Evolutionary conservation across 1,140 invertebrate species (phyloP), one percentile per base, ranked within the genome.

Genomic region (Aradophagus sp.): DNA sequence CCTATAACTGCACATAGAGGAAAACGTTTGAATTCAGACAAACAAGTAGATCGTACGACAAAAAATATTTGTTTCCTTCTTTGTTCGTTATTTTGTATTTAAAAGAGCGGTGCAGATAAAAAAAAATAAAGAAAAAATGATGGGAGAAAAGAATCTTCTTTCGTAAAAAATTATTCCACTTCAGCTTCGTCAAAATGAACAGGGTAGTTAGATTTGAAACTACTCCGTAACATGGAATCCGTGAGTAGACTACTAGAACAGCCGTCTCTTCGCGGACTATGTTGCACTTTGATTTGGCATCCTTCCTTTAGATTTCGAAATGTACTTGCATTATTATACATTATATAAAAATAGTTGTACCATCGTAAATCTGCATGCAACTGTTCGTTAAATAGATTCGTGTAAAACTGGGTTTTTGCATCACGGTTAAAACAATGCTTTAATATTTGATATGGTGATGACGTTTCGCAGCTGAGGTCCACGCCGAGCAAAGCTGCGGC

Each of bases 311-410:
- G 45, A 53, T 71, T 50, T 56, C 29, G 16, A 50, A 55, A 66
- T 48, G 44, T 59, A 66, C 32, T 42, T 48, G 66, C 56, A 38
- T 39, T 70, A 70, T 70, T 66, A 66, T 72, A 72, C 38, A 59
- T 27, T 29, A 59, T 72, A 72, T 66, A 72, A 72, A 72, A 72
- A 72, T 72, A 72, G 68, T 65, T 65, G 31, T 55, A 56, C 56
- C 65, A 56, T 61, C 42, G n/a, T n/a, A n/a, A 50, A 42, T 69
- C 58, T 68, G 53, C 65, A 41, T 59, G 65, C 47, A 67, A 67
- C 58, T 59, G 53, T 58, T 66, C 11, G 39, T 59, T 59, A 68
- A 68, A 59, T 59, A 68, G 32, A 68, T 68, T 52, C 27, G 31
- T 59, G 53, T 67, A 61, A 61, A 53, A 68, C 65, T 55, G 55